Conservation (phyloP, 2,888 invertebrate genomes). For the Drosophila rellima region DNA sequence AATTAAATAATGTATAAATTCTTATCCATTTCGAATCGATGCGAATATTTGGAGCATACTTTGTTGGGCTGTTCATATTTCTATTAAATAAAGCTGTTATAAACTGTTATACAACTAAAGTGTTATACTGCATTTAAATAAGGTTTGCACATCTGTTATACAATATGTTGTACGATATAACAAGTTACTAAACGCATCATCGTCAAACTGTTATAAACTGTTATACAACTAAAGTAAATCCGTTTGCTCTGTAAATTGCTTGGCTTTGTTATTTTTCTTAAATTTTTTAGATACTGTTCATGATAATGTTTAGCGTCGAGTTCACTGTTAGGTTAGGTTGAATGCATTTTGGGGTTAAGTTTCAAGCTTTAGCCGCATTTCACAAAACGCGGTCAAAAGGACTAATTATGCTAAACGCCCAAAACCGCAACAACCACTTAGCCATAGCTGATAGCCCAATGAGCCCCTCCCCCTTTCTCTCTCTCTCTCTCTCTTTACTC, state of each 20-base stretch:
- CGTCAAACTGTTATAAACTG: neutral
- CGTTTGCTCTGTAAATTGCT: neutral
- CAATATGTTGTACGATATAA: too few relatives aligned
- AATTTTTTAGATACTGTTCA: neutral
- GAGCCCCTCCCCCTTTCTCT: neutral
- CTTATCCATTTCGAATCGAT: neutral
- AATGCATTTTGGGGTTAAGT: conserved; percentile 42
- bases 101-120: neutral
- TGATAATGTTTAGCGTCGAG: conserved; percentile 3
- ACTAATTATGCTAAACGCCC: conserved; percentile 83
- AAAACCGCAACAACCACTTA: conserved; percentile 77
- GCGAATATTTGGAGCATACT: neutral
- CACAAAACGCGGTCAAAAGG: conserved; percentile 76
- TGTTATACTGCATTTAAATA: too few relatives aligned
- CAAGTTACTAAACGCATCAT: too few relatives aligned
- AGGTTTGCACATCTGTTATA: too few relatives aligned
- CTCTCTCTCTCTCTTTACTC: too few relatives aligned
- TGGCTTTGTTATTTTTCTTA: neutral
- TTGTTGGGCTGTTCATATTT: neutral
- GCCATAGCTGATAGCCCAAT: conserved; percentile 44
- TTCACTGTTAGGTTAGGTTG: conserved; percentile 17
- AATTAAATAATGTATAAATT: neutral
- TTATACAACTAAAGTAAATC: neutral
- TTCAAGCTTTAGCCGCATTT: conserved; percentile 64
- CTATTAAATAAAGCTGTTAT: neutral